phyloP scores from a whole-genome alignment of 2,797 vertebrate genomes.

The Myripristis jacobus region DNA sequence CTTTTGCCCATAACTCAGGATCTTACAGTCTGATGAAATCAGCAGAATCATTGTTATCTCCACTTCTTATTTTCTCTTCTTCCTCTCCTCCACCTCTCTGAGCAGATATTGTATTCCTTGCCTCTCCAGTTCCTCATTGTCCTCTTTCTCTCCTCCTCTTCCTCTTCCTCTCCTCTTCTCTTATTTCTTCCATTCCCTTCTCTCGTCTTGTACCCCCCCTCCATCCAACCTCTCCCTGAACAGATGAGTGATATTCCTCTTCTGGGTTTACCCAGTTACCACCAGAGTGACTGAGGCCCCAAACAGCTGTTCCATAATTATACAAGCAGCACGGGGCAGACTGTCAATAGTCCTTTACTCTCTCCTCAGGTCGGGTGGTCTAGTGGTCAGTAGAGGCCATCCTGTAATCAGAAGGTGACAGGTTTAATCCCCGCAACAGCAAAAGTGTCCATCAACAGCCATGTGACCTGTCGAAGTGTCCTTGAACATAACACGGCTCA shows the following conservation, averaged over 20 bases:
- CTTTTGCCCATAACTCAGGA: constrained; percentile 21
- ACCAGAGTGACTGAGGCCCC: constrained; percentile 46
- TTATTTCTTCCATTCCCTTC: background rate
- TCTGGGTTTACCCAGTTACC: constrained; percentile 49
- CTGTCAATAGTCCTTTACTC: constrained; percentile 67
- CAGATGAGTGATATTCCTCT: constrained; percentile 51
- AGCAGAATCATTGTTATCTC: constrained; percentile 5
- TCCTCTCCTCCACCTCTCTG: background rate
- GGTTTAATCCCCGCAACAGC: constrained; percentile 58
- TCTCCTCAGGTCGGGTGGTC: constrained; percentile 45
- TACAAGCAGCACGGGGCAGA: constrained; percentile 59
- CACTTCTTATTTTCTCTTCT: background rate
- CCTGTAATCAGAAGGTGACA: constrained; percentile 60
- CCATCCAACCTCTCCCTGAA: constrained; percentile 21
- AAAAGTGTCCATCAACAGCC: constrained; percentile 39
- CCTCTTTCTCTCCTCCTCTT: background rate
- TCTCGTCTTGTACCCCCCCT: background rate
- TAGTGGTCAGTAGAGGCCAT: constrained; percentile 28
- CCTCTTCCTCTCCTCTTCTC: background rate
- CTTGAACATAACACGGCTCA: constrained; percentile 61
- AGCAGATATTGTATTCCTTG: too few species aligned
- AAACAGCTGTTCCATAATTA: constrained; percentile 73
- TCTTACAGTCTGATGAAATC: too few species aligned
- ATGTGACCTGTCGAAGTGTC: constrained; percentile 29
- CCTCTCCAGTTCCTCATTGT: background rate